Conservation (phyloP, 2,113 vertebrate genomes). For the Dromaius novaehollandiae region DNA sequence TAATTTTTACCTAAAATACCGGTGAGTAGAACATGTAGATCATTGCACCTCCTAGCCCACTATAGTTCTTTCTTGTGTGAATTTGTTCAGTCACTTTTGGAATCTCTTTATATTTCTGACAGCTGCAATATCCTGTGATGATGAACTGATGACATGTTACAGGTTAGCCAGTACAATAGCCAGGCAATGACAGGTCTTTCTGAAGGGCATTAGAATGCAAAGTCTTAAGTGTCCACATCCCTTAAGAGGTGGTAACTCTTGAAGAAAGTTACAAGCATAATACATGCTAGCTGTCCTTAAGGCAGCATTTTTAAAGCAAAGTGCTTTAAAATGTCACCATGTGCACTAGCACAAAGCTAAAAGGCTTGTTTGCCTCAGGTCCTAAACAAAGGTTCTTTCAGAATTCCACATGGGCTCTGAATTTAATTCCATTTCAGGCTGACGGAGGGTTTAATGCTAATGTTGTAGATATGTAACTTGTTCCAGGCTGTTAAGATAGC, state of each 20-base stretch:
- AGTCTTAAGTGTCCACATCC: background rate
- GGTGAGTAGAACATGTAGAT: fast-evolving
- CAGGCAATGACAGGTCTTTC: background rate
- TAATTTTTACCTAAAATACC: background rate
- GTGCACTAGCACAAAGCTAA: background rate
- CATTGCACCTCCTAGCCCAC: background rate
- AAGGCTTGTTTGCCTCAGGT: background rate
- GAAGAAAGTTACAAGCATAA: background rate
- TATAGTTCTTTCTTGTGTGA: background rate
- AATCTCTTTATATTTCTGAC: background rate
- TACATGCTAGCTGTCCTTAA: background rate
- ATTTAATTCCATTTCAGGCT: background rate
- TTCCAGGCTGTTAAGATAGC: background rate
- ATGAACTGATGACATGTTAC: background rate
- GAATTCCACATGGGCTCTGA: background rate
- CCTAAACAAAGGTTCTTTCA: background rate
- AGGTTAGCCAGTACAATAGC: background rate
- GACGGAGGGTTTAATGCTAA: background rate
- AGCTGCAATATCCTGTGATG: background rate
- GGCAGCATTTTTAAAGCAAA: background rate
- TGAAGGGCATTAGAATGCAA: background rate
- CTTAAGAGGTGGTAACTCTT: background rate
- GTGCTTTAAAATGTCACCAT: background rate
- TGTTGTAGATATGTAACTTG: background rate
- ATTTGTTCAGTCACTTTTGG: background rate